A percentile compares a stretch with the other conserved stretches of the same genome.
Evolutionary conservation across 2,888 invertebrate genomes (phyloP).

Genomic region (Platycnemis pennipes): DNA sequence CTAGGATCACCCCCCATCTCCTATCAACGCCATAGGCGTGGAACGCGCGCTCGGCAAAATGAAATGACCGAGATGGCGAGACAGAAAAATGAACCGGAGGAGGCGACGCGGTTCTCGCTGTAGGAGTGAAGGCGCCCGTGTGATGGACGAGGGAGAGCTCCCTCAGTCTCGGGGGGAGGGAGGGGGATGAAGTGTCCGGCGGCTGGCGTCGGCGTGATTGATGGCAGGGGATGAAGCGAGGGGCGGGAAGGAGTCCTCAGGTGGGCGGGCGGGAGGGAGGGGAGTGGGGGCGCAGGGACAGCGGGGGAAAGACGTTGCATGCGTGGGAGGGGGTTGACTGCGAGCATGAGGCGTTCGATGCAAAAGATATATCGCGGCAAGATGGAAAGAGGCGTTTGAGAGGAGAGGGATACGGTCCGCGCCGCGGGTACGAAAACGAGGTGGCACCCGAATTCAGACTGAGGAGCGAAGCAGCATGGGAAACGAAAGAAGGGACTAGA

Average conservation of each 20-base stretch:
- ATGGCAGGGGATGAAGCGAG: neutral
- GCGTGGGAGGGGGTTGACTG: neutral
- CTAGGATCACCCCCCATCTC: too few relatives aligned
- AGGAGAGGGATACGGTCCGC: too few relatives aligned
- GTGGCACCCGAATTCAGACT: neutral
- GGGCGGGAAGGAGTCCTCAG: neutral
- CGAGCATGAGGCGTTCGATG: neutral
- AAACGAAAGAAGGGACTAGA: too few relatives aligned
- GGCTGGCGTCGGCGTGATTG: constrained; percentile 32
- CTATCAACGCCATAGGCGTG: too few relatives aligned
- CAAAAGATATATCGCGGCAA: neutral
- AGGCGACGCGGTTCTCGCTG: neutral
- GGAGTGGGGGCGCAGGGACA: neutral
- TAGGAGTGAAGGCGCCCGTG: neutral
- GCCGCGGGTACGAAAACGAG: neutral
- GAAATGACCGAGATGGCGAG: neutral
- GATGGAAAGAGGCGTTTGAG: neutral
- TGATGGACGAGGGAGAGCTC: neutral
- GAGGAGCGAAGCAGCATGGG: too few relatives aligned
- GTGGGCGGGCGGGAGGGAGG: neutral
- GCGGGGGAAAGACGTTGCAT: neutral
- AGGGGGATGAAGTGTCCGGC: constrained; percentile 29
- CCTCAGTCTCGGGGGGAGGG: neutral
- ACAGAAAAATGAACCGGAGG: neutral
- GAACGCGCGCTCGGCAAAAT: too few relatives aligned